Conservation (phyloP, 2,888 invertebrate species). For the Entomobrya proxima region DNA sequence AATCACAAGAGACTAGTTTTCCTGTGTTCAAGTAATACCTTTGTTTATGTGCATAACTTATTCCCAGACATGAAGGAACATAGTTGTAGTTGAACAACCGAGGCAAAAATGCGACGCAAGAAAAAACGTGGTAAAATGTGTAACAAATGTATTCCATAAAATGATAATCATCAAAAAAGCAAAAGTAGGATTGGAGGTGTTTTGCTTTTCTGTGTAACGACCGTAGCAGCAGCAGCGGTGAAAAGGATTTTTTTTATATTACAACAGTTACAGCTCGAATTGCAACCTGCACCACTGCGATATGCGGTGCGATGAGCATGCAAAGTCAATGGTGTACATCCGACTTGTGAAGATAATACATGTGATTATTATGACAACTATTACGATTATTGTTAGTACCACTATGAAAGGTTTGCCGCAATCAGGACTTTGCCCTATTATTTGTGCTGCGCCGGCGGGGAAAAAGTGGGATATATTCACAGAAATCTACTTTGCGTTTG, state of each 20-base stretch:
- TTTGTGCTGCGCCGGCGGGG: neutral
- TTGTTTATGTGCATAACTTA: too few species aligned
- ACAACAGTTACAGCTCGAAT: neutral
- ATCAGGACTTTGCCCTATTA: neutral
- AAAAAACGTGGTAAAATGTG: neutral
- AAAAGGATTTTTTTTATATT: neutral
- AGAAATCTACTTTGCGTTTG: too few species aligned
- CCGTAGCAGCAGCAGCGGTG: neutral
- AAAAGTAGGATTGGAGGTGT: neutral
- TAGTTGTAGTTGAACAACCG: neutral
- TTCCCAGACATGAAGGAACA: too few species aligned
- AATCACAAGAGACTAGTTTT: too few species aligned
- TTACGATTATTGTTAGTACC: neutral
- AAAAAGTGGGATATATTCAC: too few species aligned
- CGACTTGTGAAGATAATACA: neutral
- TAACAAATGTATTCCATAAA: neutral
- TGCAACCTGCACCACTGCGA: neutral
- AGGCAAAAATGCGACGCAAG: neutral
- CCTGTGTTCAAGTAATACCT: too few species aligned
- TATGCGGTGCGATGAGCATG: neutral
- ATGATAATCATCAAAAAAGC: slow-evolving; percentile 6
- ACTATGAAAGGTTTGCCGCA: neutral
- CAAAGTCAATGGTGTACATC: neutral
- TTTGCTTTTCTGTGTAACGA: neutral
- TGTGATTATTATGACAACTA: slow-evolving; percentile 1